A percentile compares a stretch with the other conserved stretches of the same genome.
Evolutionary conservation across 2,797 vertebrate genomes (phyloP).

Genomic region (Lacerta viridis): DNA sequence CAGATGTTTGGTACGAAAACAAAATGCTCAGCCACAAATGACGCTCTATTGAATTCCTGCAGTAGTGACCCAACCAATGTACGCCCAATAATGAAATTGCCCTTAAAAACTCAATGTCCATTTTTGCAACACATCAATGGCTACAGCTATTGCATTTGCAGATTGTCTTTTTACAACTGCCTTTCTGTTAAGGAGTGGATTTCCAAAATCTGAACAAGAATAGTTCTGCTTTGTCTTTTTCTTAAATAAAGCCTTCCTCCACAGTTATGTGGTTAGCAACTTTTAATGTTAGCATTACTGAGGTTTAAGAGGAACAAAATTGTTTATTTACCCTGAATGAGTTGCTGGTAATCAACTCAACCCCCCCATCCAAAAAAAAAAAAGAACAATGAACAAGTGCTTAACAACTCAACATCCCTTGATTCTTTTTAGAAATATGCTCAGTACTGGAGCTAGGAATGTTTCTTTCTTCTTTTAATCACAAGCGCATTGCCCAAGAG

Average conservation of each 20-base stretch:
- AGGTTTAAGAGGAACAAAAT: slow-evolving; percentile 48
- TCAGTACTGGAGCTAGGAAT: slow-evolving; percentile 10
- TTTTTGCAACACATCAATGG: slow-evolving; percentile 44
- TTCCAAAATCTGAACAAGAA: background rate
- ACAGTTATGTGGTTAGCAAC: slow-evolving; percentile 18
- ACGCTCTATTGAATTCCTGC: background rate
- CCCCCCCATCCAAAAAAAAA: background rate
- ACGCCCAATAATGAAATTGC: background rate
- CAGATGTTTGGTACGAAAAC: background rate
- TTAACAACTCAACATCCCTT: slow-evolving; percentile 32
- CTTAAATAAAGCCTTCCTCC: slow-evolving; percentile 35
- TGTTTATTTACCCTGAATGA: slow-evolving; percentile 54
- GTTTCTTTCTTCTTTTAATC: slow-evolving; percentile 2
- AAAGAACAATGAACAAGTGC: slow-evolving; percentile 36
- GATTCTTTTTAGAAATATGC: slow-evolving; percentile 50
- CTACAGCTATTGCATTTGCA: slow-evolving; percentile 2
- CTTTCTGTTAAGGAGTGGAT: slow-evolving; percentile 12
- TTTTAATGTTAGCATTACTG: slow-evolving; percentile 45
- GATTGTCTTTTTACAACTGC: slow-evolving; percentile 2
- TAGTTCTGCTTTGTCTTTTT: slow-evolving; percentile 26
- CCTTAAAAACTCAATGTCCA: background rate
- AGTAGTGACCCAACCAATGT: background rate
- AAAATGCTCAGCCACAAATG: background rate
- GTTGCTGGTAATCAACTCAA: slow-evolving; percentile 39
- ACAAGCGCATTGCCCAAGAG: slow-evolving; percentile 55